Conservation (phyloP, 2,113 vertebrate species). For the Panthera tigris region DNA sequence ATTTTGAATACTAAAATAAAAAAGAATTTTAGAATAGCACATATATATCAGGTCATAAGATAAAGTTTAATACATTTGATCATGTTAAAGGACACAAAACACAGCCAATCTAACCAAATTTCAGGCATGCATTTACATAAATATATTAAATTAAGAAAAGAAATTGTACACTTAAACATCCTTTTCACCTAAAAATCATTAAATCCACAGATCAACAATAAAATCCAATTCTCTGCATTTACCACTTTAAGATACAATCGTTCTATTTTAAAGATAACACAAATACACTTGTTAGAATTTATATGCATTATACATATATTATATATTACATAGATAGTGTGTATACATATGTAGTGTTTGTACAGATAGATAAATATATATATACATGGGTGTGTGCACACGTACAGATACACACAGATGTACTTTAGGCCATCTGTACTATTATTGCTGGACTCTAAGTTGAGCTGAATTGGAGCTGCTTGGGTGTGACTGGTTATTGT, state of each 20-base stretch:
- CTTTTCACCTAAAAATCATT: conserved; percentile 88
- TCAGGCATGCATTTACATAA: conserved; percentile 90
- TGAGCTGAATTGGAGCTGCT: conserved; percentile 56
- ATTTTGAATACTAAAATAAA: conserved; percentile 56
- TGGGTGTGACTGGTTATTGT: conserved; percentile 66
- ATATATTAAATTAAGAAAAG: conserved; percentile 88
- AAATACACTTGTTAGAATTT: conserved; percentile 90
- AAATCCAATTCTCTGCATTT: conserved; percentile 87
- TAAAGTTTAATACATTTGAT: conserved; percentile 88
- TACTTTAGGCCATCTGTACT: conserved; percentile 63
- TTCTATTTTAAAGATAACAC: conserved; percentile 88
- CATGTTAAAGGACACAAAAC: conserved; percentile 87
- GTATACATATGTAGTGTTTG: conserved; percentile 88
- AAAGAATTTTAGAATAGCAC: conserved; percentile 77
- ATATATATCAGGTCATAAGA: conserved; percentile 79
- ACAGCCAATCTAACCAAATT: conserved; percentile 86
- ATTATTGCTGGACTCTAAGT: conserved; percentile 57
- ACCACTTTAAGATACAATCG: conserved; percentile 86
- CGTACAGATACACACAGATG: conserved; percentile 70
- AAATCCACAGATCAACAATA: conserved; percentile 90
- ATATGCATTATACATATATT: conserved; percentile 91
- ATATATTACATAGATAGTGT: conserved; percentile 90
- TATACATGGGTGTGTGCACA: conserved; percentile 74
- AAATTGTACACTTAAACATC: conserved; percentile 88
- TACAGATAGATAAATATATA: conserved; percentile 82